Percentiles rank a stretch among this genome's conserved stretches.
Conservation (phyloP, 1,140 invertebrate genomes). For the Drosophila kanapiae region DNA sequence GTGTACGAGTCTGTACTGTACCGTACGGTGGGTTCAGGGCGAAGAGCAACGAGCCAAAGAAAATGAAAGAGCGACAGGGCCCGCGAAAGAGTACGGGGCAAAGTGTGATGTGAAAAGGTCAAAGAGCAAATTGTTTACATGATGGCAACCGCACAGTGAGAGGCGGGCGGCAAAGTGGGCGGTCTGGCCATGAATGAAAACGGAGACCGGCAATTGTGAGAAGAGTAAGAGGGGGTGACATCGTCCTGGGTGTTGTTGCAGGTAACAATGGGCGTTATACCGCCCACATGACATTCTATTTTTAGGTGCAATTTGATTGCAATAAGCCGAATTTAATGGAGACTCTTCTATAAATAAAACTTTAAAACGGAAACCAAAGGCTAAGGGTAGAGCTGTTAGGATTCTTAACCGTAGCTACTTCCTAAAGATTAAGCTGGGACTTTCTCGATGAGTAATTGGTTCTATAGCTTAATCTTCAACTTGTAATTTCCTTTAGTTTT, state of each 20-base stretch:
- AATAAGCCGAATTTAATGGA: conserved; percentile 1
- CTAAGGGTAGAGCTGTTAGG: not conserved
- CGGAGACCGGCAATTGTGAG: conserved; percentile 47
- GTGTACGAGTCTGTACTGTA: conserved; percentile 39
- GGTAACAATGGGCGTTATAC: not conserved
- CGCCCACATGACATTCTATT: conserved; percentile 2
- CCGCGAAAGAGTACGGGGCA: conserved; percentile 3
- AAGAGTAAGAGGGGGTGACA: not conserved
- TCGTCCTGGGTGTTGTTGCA: not conserved
- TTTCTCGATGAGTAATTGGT: no score
- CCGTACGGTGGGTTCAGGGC: conserved; percentile 45
- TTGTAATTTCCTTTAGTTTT: no score
- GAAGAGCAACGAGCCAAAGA: conserved; percentile 20
- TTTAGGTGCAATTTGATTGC: conserved; percentile 4
- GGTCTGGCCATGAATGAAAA: conserved; percentile 77
- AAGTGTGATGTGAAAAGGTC: conserved; percentile 56
- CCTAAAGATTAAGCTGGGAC: not conserved
- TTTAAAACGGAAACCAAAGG: not conserved
- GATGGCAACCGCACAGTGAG: conserved; percentile 2
- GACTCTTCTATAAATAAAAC: not conserved
- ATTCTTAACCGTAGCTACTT: not conserved
- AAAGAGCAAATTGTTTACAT: conserved; percentile 79
- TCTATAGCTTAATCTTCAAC: not conserved
- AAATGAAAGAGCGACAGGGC: conserved; percentile 16
- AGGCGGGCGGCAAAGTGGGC: conserved; percentile 5